Evolutionary conservation across 2,888 invertebrate genomes (phyloP).

Genomic region (Sympetrum striolatum): DNA sequence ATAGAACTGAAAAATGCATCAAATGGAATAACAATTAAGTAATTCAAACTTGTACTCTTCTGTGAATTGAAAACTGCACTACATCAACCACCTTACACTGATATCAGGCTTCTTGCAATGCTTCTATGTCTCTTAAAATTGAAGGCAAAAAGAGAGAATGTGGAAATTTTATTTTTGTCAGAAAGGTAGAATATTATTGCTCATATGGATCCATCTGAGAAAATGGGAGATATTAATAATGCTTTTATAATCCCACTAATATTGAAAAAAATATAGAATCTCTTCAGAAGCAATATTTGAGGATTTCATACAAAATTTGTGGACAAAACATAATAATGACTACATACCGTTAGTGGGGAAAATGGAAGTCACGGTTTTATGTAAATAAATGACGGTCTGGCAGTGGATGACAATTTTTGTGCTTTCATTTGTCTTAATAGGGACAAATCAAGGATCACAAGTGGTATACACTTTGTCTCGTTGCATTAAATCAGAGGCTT

Average conservation of each 20-base stretch:
- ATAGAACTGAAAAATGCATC: background rate
- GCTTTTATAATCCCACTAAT: background rate
- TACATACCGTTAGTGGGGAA: background rate
- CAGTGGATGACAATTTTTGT: slow-evolving; percentile 40
- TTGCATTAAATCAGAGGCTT: background rate
- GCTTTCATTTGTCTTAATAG: slow-evolving; percentile 11
- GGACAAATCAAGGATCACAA: slow-evolving; percentile 31
- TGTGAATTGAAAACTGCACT: background rate
- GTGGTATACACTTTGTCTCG: background rate
- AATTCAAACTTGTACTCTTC: background rate
- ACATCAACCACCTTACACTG: slow-evolving; percentile 11
- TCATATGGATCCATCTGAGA: slow-evolving; percentile 17
- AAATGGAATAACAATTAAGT: background rate
- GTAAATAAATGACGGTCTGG: slow-evolving; percentile 12
- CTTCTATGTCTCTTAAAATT: slow-evolving; percentile 2
- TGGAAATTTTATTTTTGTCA: background rate
- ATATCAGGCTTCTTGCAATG: background rate
- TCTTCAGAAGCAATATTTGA: background rate
- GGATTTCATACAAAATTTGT: slow-evolving; percentile 2
- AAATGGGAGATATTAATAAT: slow-evolving; percentile 13
- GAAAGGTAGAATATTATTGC: slow-evolving; percentile 32
- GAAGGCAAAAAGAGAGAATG: background rate
- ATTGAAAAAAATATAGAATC: slow-evolving; percentile 1
- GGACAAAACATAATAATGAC: background rate
- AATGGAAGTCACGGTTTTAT: slow-evolving; percentile 16